Evolutionary conservation across 2,797 vertebrate genomes (phyloP).

Genomic region (Falco novaeseelandiae): DNA sequence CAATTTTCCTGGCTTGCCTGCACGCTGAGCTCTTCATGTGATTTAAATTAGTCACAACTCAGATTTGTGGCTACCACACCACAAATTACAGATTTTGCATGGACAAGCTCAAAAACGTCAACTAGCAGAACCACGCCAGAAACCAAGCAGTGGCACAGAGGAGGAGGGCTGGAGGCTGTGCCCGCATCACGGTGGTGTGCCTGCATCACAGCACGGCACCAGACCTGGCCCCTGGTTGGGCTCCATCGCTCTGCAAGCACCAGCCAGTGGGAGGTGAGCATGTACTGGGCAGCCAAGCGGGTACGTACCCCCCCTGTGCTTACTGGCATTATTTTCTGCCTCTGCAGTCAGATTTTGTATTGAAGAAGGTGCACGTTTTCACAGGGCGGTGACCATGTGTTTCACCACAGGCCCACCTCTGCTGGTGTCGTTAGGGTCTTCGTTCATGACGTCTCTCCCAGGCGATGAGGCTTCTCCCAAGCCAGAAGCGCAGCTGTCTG

Average conservation of each 20-base stretch:
- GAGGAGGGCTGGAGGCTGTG: not conserved
- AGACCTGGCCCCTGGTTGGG: no score
- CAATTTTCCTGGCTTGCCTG: no score
- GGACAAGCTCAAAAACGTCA: not conserved
- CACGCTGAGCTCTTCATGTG: not conserved
- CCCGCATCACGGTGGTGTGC: no score
- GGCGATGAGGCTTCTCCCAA: accelerated
- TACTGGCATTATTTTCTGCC: no score
- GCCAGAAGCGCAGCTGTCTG: not conserved
- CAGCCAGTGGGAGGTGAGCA: no score
- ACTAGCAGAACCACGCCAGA: not conserved
- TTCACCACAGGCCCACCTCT: not conserved
- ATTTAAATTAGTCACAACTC: not conserved
- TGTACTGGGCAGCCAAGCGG: no score
- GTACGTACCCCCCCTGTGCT: no score
- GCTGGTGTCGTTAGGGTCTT: not conserved
- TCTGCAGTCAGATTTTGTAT: no score
- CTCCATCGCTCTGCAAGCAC: no score
- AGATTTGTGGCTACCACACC: not conserved
- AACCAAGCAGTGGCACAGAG: not conserved
- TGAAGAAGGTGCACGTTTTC: no score
- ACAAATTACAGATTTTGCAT: not conserved
- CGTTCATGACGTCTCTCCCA: accelerated
- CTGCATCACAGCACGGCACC: no score
- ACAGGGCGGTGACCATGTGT: no score